phyloP scores from a whole-genome alignment of 2,113 vertebrate species.

The Pachycephala philippinensis region DNA sequence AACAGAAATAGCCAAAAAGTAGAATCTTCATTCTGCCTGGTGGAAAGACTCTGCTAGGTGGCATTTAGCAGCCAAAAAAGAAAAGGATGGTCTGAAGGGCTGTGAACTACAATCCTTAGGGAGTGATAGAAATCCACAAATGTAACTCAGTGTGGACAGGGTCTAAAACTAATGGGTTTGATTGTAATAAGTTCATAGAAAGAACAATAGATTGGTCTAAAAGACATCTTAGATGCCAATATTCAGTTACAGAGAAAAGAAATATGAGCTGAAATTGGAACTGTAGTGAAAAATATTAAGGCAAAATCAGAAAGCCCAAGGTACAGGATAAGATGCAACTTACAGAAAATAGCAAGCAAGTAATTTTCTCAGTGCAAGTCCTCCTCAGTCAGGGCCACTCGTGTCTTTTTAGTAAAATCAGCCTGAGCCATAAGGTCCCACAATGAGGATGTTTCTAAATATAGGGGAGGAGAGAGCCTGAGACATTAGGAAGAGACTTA shows the following conservation, averaged over 20 bases:
- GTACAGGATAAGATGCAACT: background rate
- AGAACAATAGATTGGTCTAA: background rate
- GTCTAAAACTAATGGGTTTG: background rate
- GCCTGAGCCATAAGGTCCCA: background rate
- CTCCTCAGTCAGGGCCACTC: background rate
- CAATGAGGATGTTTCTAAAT: background rate
- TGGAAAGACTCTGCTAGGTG: background rate
- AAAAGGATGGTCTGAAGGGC: fast-evolving
- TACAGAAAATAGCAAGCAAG: background rate
- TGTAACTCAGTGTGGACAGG: background rate
- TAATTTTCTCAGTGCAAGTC: background rate
- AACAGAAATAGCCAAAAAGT: background rate
- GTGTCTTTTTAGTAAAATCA: background rate
- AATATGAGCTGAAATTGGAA: background rate
- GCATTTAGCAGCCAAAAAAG: background rate
- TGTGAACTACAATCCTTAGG: background rate
- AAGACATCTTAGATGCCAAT: background rate
- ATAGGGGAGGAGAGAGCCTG: background rate
- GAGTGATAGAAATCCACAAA: background rate
- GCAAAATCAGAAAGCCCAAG: background rate
- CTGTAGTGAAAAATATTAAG: background rate
- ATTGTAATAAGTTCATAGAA: background rate
- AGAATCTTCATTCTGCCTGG: background rate
- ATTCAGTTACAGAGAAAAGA: background rate
- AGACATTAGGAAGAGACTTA: background rate